Evolutionary conservation across 2,113 vertebrate species (phyloP).

Genomic region (Tupaia chinensis): DNA sequence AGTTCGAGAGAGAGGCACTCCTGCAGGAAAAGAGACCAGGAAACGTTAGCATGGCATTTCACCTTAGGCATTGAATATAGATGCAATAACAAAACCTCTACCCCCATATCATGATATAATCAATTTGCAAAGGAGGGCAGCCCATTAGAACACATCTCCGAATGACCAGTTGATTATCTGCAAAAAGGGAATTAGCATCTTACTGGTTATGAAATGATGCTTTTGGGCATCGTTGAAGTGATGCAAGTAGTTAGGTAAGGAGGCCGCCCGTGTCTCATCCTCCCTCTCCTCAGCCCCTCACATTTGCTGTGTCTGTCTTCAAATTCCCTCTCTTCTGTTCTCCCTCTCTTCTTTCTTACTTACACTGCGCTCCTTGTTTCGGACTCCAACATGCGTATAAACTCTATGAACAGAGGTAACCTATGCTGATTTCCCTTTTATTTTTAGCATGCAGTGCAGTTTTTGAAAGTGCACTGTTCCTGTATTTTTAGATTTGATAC

Average conservation of each 20-base stretch:
- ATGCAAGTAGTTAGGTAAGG: background rate
- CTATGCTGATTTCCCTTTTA: constrained; percentile 18
- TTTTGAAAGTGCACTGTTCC: background rate
- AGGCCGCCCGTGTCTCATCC: background rate
- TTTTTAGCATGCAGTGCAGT: background rate
- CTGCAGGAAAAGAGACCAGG: constrained; percentile 50
- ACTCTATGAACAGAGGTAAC: background rate
- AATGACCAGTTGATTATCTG: background rate
- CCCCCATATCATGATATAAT: background rate
- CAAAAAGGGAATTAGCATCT: background rate
- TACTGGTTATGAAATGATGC: background rate
- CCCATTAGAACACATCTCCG: background rate
- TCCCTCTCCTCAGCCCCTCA: background rate
- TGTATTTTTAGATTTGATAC: background rate
- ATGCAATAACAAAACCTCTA: background rate
- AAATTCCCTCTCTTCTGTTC: background rate
- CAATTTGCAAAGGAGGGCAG: background rate
- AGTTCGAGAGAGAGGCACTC: constrained; percentile 55
- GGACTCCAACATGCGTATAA: background rate
- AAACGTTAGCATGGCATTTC: background rate
- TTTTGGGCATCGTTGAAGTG: background rate
- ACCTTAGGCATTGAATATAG: background rate
- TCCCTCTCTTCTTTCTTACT: background rate
- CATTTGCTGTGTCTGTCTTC: background rate
- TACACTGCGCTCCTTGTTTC: constrained; percentile 40